Evolutionary conservation across 2,888 invertebrate species (phyloP).

Genomic region (Apantesis nais): DNA sequence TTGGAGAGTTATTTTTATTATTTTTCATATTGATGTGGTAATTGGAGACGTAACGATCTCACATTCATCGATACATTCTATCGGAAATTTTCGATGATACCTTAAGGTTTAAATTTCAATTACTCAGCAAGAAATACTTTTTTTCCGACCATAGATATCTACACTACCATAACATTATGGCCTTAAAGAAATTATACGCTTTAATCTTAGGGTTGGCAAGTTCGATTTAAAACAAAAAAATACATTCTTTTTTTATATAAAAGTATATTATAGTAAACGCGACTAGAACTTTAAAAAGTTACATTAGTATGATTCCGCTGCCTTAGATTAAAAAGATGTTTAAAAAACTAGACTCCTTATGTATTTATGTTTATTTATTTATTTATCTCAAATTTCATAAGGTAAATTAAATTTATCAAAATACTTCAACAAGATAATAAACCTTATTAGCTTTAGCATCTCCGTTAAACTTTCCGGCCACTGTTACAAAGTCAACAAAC

Average conservation of each 20-base stretch:
- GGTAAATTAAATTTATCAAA: too few relatives aligned
- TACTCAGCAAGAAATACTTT: conserved; percentile 49
- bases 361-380: too few relatives aligned
- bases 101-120: conserved; percentile 50
- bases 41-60: conserved; percentile 54
- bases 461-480: background rate
- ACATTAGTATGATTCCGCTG: too few relatives aligned
- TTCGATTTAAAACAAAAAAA: background rate
- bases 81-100: conserved; percentile 35
- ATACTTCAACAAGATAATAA: too few relatives aligned
- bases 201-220: background rate
- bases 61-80: conserved; percentile 41
- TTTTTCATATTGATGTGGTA: conserved; percentile 50
- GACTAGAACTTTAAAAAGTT: too few relatives aligned
- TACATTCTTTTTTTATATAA: too few relatives aligned
- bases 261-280: too few relatives aligned
- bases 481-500: too few relatives aligned
- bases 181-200: background rate
- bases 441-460: too few relatives aligned
- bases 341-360: too few relatives aligned
- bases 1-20: conserved; percentile 50
- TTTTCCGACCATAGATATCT: conserved; percentile 30
- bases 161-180: background rate
- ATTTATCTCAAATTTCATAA: too few relatives aligned
- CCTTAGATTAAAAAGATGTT: too few relatives aligned